Evolutionary conservation across 1,140 invertebrate genomes (phyloP).

Genomic region (Pseudomyrmex dendroicus): DNA sequence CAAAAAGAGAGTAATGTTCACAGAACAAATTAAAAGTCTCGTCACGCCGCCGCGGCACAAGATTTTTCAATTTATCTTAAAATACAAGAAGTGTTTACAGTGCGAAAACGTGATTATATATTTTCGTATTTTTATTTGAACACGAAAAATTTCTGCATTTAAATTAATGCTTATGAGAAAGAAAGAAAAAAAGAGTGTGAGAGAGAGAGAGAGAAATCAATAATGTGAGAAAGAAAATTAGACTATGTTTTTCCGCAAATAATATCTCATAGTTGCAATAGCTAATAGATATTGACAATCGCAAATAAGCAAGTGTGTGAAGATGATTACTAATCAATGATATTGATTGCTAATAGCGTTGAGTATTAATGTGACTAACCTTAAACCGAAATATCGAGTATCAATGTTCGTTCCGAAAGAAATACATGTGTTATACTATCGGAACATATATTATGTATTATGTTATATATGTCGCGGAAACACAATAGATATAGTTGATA

Average conservation of each 20-base stretch:
- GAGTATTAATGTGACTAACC: constrained; percentile 16
- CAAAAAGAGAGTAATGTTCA: constrained; percentile 34
- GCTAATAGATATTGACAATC: background rate
- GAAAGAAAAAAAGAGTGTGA: background rate
- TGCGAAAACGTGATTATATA: background rate
- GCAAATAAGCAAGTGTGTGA: background rate
- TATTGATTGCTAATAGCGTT: background rate
- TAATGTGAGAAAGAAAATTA: background rate
- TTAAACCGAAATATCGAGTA: constrained; percentile 35
- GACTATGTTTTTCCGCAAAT: background rate
- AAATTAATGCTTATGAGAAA: background rate
- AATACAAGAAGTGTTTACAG: background rate
- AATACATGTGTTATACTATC: constrained; percentile 9
- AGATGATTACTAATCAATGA: constrained; percentile 12
- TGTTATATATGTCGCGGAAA: background rate
- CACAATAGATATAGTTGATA: constrained; percentile 15
- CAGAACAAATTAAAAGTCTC: background rate
- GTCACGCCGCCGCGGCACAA: background rate
- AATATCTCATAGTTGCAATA: background rate
- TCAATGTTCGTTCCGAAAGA: constrained; percentile 17
- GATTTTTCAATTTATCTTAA: constrained; percentile 2
- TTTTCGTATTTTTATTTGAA: no score
- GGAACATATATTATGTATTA: no score
- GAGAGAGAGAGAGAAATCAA: no score
- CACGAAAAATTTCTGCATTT: background rate